A percentile compares a stretch with the other conserved stretches of the same genome.
phyloP scores from a whole-genome alignment of 1,140 invertebrate species.

The Cyclargus thomasi region DNA sequence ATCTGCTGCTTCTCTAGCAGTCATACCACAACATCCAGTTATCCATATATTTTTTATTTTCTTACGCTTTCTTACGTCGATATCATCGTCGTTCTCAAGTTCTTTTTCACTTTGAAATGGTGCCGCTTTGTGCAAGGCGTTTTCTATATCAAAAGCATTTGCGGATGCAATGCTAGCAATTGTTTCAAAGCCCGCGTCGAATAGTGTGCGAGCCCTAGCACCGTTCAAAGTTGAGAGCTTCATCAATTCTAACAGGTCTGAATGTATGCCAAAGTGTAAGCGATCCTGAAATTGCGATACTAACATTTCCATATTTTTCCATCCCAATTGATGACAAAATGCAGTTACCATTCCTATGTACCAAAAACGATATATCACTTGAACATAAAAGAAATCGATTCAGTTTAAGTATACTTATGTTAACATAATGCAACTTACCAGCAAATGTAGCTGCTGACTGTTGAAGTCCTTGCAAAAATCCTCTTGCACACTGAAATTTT shows the following conservation, averaged over 20 bases:
- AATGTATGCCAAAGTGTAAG: conserved; percentile 94
- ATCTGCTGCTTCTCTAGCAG: conserved; percentile 86
- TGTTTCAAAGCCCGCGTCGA: conserved; percentile 87
- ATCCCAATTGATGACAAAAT: conserved; percentile 94
- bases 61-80: conserved; percentile 80
- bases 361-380: background rate
- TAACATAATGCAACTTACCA: conserved; percentile 76
- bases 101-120: conserved; percentile 90
- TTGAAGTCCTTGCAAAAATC: conserved; percentile 93
- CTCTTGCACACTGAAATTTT: conserved; percentile 91
- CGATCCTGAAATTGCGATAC: conserved; percentile 95
- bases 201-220: conserved; percentile 88
- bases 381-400: background rate
- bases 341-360: conserved; percentile 90
- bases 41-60: conserved; percentile 86
- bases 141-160: conserved; percentile 81
- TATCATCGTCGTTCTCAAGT: conserved; percentile 81
- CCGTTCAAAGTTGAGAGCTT: conserved; percentile 90
- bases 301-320: conserved; percentile 92
- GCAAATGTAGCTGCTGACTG: conserved; percentile 97
- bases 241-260: conserved; percentile 94
- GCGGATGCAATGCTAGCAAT: conserved; percentile 87
- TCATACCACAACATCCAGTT: conserved; percentile 87
- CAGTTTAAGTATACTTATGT: conserved; percentile 3
- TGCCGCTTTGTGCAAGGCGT: conserved; percentile 84